A percentile compares a stretch with the other conserved stretches of the same genome.
Conservation (phyloP, 2,113 vertebrate genomes). For the Thalassarche chlororhynchos region DNA sequence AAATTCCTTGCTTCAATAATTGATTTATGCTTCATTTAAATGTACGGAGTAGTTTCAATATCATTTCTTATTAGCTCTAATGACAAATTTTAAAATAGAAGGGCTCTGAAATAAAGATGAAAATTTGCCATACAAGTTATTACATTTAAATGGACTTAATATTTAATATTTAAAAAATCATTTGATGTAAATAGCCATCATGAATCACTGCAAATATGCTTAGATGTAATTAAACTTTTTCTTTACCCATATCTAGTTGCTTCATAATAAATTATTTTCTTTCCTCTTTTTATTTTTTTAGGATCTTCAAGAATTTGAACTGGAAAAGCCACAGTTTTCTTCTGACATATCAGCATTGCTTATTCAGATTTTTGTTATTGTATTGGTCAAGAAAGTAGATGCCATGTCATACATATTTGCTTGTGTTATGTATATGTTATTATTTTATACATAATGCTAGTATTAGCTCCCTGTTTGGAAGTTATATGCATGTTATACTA, state of each 20-base stretch:
- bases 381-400: neutral
- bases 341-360: neutral
- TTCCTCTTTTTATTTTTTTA: conserved; percentile 12
- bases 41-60: conserved; percentile 79
- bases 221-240: conserved; percentile 81
- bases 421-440: neutral
- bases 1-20: conserved; percentile 84
- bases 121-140: conserved; percentile 84
- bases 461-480: neutral
- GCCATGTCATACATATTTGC: neutral
- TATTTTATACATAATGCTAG: neutral
- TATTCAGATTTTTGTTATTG: neutral
- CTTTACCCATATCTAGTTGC: conserved; percentile 71
- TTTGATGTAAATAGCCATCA: conserved; percentile 84
- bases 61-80: conserved; percentile 85
- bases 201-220: conserved; percentile 82
- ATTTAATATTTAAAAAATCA: conserved; percentile 88
- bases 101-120: conserved; percentile 83
- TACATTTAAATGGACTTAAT: conserved; percentile 86
- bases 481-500: neutral
- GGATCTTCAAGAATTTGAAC: conserved; percentile 42
- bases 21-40: conserved; percentile 89
- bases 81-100: conserved; percentile 83
- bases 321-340: neutral
- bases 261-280: conserved; percentile 73